These are phyloP conservation scores for Nemapogon koenigi DNA, from an alignment of 2,888 invertebrate genomes.

Conservation along the genomic window DNA sequence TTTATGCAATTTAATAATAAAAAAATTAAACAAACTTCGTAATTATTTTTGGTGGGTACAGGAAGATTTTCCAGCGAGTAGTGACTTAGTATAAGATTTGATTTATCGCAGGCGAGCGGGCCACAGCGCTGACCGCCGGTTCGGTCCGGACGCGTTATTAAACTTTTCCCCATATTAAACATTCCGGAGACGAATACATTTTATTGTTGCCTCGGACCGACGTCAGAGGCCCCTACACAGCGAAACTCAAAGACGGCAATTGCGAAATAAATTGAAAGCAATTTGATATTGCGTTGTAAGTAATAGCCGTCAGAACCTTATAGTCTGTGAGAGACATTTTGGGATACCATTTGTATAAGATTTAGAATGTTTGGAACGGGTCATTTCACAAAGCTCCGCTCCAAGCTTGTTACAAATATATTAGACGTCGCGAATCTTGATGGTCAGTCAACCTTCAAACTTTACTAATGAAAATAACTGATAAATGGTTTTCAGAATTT, in stretches of 20 bases:
- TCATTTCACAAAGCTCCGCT: slow-evolving; percentile 28
- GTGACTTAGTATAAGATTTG: slow-evolving; percentile 56
- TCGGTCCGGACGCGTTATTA: slow-evolving; percentile 62
- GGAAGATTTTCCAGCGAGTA: slow-evolving; percentile 33
- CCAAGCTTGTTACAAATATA: too few relatives aligned
- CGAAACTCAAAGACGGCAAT: slow-evolving; percentile 66
- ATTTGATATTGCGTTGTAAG: slow-evolving; percentile 66
- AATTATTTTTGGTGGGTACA: slow-evolving; percentile 6
- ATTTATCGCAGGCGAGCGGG: slow-evolving; percentile 54
- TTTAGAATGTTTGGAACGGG: slow-evolving; percentile 41
- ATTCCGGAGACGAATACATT: slow-evolving; percentile 67
- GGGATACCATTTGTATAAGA: slow-evolving; percentile 35
- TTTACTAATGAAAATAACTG: too few relatives aligned
- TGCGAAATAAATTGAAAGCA: slow-evolving; percentile 66
- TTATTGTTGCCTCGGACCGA: slow-evolving; percentile 65
- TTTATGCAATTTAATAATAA: too few relatives aligned
- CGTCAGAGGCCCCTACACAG: slow-evolving; percentile 64
- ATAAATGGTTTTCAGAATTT: too few relatives aligned
- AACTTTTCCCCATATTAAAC: slow-evolving; percentile 68
- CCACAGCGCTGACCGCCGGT: slow-evolving; percentile 42
- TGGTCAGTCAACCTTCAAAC: too few relatives aligned
- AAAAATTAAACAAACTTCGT: too few relatives aligned
- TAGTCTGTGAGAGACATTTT: slow-evolving; percentile 50
- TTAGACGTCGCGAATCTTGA: too few relatives aligned
- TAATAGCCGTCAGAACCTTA: slow-evolving; percentile 58